These are phyloP conservation scores for Phymatocera aterrima DNA, from an alignment of 2,888 invertebrate species.

Conservation along the genomic window DNA sequence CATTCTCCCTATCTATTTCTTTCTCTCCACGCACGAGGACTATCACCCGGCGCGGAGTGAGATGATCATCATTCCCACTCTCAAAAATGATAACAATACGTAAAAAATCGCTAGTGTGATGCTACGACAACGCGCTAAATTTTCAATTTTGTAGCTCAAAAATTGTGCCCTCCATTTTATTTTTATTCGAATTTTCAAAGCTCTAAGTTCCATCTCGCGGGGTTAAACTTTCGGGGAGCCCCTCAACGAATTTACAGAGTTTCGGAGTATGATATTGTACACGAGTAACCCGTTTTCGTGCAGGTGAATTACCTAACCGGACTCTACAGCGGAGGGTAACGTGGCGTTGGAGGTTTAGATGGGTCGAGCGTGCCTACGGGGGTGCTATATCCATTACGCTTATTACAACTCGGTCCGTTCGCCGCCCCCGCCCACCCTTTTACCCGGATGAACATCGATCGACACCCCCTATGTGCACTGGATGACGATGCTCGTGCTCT, in stretches of 20 bases:
- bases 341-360: conserved; percentile 51
- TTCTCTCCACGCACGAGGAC: not conserved
- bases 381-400: conserved; percentile 76
- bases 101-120: no score
- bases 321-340: not conserved
- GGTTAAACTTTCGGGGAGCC: no score
- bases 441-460: conserved; percentile 72
- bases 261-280: no score
- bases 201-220: no score
- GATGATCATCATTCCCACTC: no score
- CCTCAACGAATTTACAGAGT: no score
- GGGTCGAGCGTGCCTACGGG: conserved; percentile 65
- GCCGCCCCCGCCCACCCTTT: conserved; percentile 69
- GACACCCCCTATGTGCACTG: conserved; percentile 58
- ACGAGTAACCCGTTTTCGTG: not conserved
- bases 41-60: no score
- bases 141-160: no score
- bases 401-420: conserved; percentile 73
- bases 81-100: no score
- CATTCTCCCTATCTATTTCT: not conserved
- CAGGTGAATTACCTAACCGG: not conserved
- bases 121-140: no score
- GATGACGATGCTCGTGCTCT: not conserved
- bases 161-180: no score
- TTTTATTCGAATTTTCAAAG: no score